phyloP scores from a whole-genome alignment of 92 coral and sea anemone genomes.

The Parazoanthus atlanticus region DNA sequence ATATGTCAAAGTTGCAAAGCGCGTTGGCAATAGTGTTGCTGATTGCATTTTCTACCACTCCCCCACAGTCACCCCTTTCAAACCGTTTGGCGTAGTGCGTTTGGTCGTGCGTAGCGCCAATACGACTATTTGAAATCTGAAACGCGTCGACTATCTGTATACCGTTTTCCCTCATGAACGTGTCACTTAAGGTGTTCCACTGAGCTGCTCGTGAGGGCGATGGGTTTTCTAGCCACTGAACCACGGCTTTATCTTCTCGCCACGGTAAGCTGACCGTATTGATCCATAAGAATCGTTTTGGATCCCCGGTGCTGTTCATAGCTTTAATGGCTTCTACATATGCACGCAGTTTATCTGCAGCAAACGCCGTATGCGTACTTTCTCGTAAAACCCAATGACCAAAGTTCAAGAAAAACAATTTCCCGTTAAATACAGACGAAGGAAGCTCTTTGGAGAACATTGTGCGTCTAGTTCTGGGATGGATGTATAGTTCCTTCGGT shows the following conservation, averaged over 20 bases:
- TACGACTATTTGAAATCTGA: slow-evolving; percentile 94
- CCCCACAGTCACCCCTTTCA: slow-evolving; percentile 91
- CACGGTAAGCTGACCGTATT: slow-evolving; percentile 93
- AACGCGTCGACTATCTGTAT: slow-evolving; percentile 93
- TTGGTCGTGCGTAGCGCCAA: slow-evolving; percentile 93
- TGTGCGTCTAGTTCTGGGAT: slow-evolving; percentile 84
- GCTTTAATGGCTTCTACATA: slow-evolving; percentile 71
- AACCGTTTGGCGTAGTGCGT: slow-evolving; percentile 94
- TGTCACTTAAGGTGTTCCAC: slow-evolving; percentile 77
- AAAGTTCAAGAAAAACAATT: slow-evolving; percentile 86
- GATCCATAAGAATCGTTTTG: slow-evolving; percentile 83
- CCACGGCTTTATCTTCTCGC: slow-evolving; percentile 92
- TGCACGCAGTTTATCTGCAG: slow-evolving; percentile 73
- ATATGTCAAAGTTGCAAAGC: slow-evolving; percentile 78
- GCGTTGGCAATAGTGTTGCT: slow-evolving; percentile 92
- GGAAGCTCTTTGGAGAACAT: slow-evolving; percentile 91
- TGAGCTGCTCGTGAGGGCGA: slow-evolving; percentile 89
- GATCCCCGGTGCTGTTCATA: slow-evolving; percentile 63
- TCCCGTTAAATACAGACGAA: slow-evolving; percentile 74
- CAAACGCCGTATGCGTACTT: slow-evolving; percentile 73
- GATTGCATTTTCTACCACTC: slow-evolving; percentile 95
- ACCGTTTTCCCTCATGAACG: slow-evolving; percentile 66
- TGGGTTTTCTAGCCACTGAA: slow-evolving; percentile 93
- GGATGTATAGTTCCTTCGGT: slow-evolving; percentile 89
- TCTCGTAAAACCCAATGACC: slow-evolving; percentile 98